Percentiles rank a stretch among this genome's conserved stretches.
Evolutionary conservation across 1,140 invertebrate genomes (phyloP).

Genomic region (Zaprionus ghesquierei): DNA sequence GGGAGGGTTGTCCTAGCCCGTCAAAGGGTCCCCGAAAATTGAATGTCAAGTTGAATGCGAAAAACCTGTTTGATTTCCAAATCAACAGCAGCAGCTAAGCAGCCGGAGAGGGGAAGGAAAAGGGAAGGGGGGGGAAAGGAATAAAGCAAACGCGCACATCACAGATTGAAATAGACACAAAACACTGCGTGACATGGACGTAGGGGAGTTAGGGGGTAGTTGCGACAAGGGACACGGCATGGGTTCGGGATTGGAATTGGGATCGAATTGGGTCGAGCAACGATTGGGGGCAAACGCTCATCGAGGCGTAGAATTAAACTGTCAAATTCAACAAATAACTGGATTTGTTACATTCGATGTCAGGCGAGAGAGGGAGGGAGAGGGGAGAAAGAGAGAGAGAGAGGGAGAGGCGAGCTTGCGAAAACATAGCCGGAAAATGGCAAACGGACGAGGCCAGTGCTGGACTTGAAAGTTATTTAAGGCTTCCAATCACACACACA

Average conservation of each 20-base stretch:
- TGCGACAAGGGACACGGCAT: not conserved
- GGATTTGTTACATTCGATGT: conserved; percentile 60
- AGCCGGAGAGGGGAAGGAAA: not conserved
- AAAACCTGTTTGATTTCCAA: conserved; percentile 69
- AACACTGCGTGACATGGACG: conserved; percentile 24
- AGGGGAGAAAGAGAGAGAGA: not conserved
- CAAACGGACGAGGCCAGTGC: not conserved
- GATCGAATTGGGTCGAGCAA: conserved; percentile 23
- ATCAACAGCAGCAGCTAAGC: conserved; percentile 36
- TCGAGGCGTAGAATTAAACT: conserved; percentile 81
- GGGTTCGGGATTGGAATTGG: not conserved
- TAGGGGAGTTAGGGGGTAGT: not conserved
- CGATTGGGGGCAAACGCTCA: conserved; percentile 56
- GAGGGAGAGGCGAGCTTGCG: not conserved
- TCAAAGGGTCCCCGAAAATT: conserved; percentile 35
- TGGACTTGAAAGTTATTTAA: conserved; percentile 21
- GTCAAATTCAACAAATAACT: conserved; percentile 80
- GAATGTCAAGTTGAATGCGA: conserved; percentile 58
- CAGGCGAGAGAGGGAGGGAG: not conserved
- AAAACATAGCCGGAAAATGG: conserved; percentile 19
- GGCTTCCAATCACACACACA: not conserved
- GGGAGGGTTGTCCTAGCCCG: not conserved
- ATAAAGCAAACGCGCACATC: conserved; percentile 45
- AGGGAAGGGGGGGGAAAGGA: not conserved
- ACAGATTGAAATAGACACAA: conserved; percentile 65